Percentiles rank a stretch among this genome's conserved stretches.
These are phyloP conservation scores for Philopotamus ludificatus DNA, from an alignment of 1,140 invertebrate species.

Conservation along the genomic window DNA sequence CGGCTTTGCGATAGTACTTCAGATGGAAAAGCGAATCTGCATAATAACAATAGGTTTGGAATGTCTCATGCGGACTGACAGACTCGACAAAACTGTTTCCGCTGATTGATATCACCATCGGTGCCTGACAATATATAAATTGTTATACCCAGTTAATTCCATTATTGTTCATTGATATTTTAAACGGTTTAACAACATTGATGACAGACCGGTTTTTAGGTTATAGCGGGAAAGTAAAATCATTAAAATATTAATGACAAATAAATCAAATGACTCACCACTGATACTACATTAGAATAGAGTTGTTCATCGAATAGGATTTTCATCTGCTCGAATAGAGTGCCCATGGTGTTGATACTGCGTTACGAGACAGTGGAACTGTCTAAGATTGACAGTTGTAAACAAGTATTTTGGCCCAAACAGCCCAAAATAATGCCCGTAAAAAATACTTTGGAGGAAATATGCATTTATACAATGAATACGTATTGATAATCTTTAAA, in stretches of 20 bases:
- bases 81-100: slow-evolving; percentile 63
- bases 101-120: slow-evolving; percentile 63
- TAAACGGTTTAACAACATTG: neutral
- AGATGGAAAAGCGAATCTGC: slow-evolving; percentile 67
- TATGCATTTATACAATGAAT: too few species aligned
- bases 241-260: slow-evolving; percentile 6
- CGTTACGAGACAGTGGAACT: neutral
- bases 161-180: slow-evolving; percentile 7
- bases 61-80: slow-evolving; percentile 58
- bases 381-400: neutral
- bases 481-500: too few species aligned
- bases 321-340: slow-evolving; percentile 59
- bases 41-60: slow-evolving; percentile 66
- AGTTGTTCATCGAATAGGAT: slow-evolving; percentile 59
- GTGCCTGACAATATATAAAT: slow-evolving; percentile 56
- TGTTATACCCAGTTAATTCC: slow-evolving; percentile 9
- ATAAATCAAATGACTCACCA: slow-evolving; percentile 50
- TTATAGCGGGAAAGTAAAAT: neutral
- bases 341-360: slow-evolving; percentile 50
- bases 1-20: slow-evolving; percentile 66
- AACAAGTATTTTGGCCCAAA: neutral
- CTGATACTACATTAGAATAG: slow-evolving; percentile 58
- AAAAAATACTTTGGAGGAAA: neutral
- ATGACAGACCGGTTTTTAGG: neutral
- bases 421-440: too few species aligned